phyloP scores from a whole-genome alignment of 2,888 invertebrate genomes.

The Laspeyria flexula region DNA sequence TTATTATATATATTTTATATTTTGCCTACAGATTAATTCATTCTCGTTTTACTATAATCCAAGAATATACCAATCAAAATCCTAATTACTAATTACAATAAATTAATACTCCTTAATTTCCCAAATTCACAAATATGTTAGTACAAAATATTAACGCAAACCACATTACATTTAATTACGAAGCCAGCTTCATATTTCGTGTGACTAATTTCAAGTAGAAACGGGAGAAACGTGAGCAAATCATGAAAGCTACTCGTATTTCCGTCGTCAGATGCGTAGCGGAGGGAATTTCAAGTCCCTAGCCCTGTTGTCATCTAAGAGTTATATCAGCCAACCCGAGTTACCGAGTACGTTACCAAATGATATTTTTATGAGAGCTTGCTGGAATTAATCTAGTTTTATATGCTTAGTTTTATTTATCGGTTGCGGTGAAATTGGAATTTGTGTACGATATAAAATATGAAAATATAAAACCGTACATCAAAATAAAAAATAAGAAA shows the following conservation, averaged over 20 bases:
- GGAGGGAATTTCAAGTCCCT: conserved; percentile 27
- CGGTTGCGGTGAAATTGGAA: background rate
- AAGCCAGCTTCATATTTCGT: background rate
- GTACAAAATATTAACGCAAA: background rate
- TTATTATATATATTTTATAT: too few species aligned
- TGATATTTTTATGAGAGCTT: conserved; percentile 19
- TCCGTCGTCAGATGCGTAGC: conserved; percentile 7
- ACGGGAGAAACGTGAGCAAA: conserved; percentile 7
- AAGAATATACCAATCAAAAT: too few species aligned
- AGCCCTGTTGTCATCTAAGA: conserved; percentile 23
- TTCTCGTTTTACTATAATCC: too few species aligned
- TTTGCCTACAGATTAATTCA: too few species aligned
- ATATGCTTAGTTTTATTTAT: conserved; percentile 6
- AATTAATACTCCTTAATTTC: too few species aligned
- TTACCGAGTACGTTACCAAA: conserved; percentile 7
- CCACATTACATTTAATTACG: conserved; percentile 9
- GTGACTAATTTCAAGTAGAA: conserved; percentile 1
- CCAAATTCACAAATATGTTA: background rate
- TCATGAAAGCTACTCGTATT: conserved; percentile 10
- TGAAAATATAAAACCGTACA: too few species aligned
- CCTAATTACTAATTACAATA: too few species aligned
- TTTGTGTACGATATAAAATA: too few species aligned
- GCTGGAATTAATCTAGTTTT: conserved; percentile 14
- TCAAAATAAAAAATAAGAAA: too few species aligned
- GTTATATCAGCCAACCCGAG: conserved; percentile 21